Base-by-base conservation (phyloP, 2,888 invertebrate species). In the Phengaris alcon region DNA sequence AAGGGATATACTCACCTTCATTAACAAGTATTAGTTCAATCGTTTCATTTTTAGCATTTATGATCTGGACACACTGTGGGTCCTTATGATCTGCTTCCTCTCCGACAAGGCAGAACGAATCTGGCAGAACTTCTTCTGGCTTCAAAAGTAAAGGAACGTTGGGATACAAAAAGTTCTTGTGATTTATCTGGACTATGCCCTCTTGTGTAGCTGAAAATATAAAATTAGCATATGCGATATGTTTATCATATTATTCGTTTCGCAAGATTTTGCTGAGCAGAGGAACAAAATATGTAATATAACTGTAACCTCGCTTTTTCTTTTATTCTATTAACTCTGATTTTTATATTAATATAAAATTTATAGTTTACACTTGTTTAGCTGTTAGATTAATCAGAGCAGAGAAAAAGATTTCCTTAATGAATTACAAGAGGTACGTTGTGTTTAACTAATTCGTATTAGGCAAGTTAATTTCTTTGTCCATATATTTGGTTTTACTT, bases 1-100 rank as follows among this genome's bases (percentile, higher is more conserved):
- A 12, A 48, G 13, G 13, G n/a, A 13, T 8, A 54, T 35, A 48
- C 55, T 55, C 80, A 94, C 96, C 95, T 93, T 95, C 94, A 82
- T 96, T 95, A 12, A 95, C 93, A 68, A 96, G 82, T 68, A 94
- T 88, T 6, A 96, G 81, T 82, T 96, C 96, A 13, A 95, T 85
- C 0, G 89, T 85, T 69, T 94, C 92, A 75, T 90, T 92, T 6
- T 86, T 83, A 0, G 94, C 89, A 78, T 94, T 88, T 35, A 95
- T 79, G 1, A 94, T 82, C 80, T 95, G 95, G 3, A 95, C 80
- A 79, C 96, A 96, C 79, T 95, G 95, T 0, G 89, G 82, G 35
- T 92, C 89, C 48, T 81, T 80, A 12, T 87, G 84, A 52, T 79
- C 82, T 0, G 78, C 74, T 77, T 94, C 93, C 48, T 86, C 82